These are phyloP conservation scores for Dendrolimus pini DNA, from an alignment of 2,888 invertebrate species.

Conservation along the genomic window DNA sequence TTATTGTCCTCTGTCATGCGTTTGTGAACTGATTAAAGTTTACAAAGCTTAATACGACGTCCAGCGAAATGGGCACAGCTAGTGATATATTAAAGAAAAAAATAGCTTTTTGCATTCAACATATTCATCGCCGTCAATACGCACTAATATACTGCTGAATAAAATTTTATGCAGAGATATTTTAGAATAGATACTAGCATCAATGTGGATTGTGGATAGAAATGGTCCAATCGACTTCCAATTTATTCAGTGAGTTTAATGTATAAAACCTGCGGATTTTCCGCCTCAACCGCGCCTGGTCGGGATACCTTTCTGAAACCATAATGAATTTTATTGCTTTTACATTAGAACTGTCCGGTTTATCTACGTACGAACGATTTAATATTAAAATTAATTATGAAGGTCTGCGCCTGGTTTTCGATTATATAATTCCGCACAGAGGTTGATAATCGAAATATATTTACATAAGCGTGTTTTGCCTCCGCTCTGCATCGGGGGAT, in stretches of 20 bases:
- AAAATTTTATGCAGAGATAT: slow-evolving; percentile 37
- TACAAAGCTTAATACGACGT: too few relatives aligned
- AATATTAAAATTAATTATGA: slow-evolving; percentile 24
- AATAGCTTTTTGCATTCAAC: too few relatives aligned
- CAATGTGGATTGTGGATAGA: slow-evolving; percentile 36
- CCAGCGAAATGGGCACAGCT: too few relatives aligned
- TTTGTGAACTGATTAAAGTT: too few relatives aligned
- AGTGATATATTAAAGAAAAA: too few relatives aligned
- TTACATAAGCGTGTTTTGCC: too few relatives aligned
- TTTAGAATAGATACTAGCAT: slow-evolving; percentile 34
- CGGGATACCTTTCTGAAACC: slow-evolving; percentile 39
- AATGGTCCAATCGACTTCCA: slow-evolving; percentile 55
- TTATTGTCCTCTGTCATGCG: too few relatives aligned
- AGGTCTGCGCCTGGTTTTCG: slow-evolving; percentile 3
- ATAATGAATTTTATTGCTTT: slow-evolving; percentile 59
- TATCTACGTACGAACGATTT: slow-evolving; percentile 36
- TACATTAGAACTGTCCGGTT: slow-evolving; percentile 33
- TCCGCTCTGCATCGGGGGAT: too few relatives aligned
- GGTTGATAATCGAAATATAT: too few relatives aligned
- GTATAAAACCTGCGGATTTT: slow-evolving; percentile 49
- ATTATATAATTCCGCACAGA: slow-evolving; percentile 1
- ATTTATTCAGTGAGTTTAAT: slow-evolving; percentile 57
- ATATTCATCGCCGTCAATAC: too few relatives aligned
- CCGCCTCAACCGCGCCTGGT: slow-evolving; percentile 37
- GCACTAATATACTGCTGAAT: slow-evolving; percentile 23